These are phyloP conservation scores for Conus betulinus DNA, from an alignment of 1,140 invertebrate species.

Conservation along the genomic window DNA sequence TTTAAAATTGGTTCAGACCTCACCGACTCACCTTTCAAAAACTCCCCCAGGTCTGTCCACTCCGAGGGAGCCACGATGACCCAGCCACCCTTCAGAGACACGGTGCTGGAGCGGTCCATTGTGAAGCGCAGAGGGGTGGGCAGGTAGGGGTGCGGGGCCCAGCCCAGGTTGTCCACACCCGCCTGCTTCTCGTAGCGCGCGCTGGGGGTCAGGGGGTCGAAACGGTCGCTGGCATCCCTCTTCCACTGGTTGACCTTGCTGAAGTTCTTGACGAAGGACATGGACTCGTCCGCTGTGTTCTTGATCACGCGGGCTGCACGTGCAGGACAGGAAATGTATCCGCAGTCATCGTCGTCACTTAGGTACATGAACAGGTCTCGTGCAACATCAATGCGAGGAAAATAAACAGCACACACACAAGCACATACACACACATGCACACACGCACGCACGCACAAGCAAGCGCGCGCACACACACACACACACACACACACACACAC, in stretches of 20 bases:
- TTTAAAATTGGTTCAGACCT: no score
- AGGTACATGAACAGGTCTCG: no score
- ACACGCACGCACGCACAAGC: no score
- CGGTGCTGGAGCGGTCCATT: conserved; percentile 8
- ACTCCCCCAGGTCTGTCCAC: not conserved
- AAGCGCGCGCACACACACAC: no score
- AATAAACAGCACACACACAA: no score
- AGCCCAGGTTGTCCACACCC: conserved; percentile 18
- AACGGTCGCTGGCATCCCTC: conserved; percentile 57
- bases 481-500: no score
- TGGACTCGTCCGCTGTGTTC: conserved; percentile 48
- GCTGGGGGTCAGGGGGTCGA: conserved; percentile 58
- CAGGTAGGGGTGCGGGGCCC: conserved; percentile 15
- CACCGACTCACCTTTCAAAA: conserved; percentile 39
- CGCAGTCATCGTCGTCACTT: no score
- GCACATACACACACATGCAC: no score
- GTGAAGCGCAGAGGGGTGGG: conserved; percentile 31
- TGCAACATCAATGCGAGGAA: no score
- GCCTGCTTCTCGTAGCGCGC: conserved; percentile 31
- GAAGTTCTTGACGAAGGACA: conserved; percentile 62
- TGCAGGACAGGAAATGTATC: not conserved
- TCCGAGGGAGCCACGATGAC: not conserved
- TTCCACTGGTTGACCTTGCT: conserved; percentile 59
- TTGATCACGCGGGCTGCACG: conserved; percentile 40
- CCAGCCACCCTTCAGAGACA: conserved; percentile 18